A percentile compares a stretch with the other conserved stretches of the same genome.
Evolutionary conservation across 2,113 vertebrate species (phyloP).

Genomic region (Lepisosteus oculatus): DNA sequence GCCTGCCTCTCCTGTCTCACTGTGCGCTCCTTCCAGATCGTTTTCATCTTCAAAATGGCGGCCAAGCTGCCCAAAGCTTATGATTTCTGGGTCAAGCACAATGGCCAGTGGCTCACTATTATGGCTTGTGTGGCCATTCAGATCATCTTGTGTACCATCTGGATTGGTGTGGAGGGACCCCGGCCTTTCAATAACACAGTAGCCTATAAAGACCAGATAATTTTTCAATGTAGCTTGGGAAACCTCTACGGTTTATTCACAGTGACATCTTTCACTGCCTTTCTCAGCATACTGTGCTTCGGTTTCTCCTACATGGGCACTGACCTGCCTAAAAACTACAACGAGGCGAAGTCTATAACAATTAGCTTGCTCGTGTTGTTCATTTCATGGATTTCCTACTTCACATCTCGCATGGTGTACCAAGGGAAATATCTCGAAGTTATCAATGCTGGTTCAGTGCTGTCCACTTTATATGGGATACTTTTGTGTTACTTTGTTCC

Average conservation of each 20-base stretch:
- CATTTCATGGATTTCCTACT: conserved; percentile 63
- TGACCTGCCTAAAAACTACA: conserved; percentile 85
- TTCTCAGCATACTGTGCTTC: conserved; percentile 66
- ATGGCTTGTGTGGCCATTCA: conserved; percentile 44
- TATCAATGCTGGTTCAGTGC: conserved; percentile 43
- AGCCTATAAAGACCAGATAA: conserved; percentile 42
- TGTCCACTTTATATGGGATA: conserved; percentile 60
- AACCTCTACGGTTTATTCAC: accelerated
- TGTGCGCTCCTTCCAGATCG: conserved; percentile 76
- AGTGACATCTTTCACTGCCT: conserved; percentile 31
- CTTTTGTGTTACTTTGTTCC: conserved; percentile 76
- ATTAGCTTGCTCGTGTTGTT: conserved; percentile 75
- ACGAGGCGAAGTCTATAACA: conserved; percentile 81
- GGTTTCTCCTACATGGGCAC: conserved; percentile 79
- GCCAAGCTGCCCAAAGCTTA: conserved; percentile 57
- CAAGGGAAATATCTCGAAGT: conserved; percentile 46
- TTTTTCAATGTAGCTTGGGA: conserved; percentile 57
- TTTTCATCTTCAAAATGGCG: conserved; percentile 81
- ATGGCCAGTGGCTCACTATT: conserved; percentile 64
- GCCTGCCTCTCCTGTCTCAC: conserved; percentile 73
- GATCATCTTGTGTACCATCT: conserved; percentile 39
- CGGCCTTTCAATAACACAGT: conserved; percentile 49
- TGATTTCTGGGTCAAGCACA: conserved; percentile 66
- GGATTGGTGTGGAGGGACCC: conserved; percentile 37
- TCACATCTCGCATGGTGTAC: conserved; percentile 50